Percentiles rank a stretch among this genome's conserved stretches.
Evolutionary conservation across 2,113 vertebrate genomes (phyloP).

Genomic region (Pycnonotus jocosus): DNA sequence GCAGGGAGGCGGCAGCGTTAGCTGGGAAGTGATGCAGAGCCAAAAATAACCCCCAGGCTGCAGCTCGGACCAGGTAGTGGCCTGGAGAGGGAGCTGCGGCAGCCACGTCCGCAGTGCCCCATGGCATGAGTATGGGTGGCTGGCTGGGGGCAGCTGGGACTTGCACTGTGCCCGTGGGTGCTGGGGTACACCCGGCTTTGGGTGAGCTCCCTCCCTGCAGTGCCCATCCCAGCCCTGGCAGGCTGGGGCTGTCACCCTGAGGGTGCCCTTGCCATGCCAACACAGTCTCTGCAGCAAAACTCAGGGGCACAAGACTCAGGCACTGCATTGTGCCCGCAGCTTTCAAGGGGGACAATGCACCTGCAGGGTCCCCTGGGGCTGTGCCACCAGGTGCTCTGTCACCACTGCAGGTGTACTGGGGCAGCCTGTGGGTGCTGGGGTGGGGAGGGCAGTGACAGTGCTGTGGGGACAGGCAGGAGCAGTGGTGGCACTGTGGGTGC

Average conservation of each 20-base stretch:
- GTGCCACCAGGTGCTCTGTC: background rate
- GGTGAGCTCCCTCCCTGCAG: background rate
- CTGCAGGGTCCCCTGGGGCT: accelerated
- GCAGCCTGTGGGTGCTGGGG: accelerated
- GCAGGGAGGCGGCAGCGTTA: background rate
- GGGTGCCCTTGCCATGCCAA: background rate
- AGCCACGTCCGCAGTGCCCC: background rate
- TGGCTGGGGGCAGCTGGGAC: background rate
- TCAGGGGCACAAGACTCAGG: background rate
- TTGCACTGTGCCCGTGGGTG: accelerated
- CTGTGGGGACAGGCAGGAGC: background rate
- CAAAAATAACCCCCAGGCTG: slow-evolving; percentile 40
- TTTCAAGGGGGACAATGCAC: accelerated
- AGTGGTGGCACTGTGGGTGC: background rate
- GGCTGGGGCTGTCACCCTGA: background rate
- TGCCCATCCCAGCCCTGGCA: background rate
- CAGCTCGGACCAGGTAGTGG: background rate
- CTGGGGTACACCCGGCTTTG: accelerated
- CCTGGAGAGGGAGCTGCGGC: background rate
- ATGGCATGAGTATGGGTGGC: accelerated
- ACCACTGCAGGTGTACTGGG: accelerated
- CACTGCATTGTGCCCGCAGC: accelerated
- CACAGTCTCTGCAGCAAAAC: background rate
- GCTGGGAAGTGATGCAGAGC: slow-evolving; percentile 40
- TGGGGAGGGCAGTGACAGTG: background rate